Base-by-base conservation (phyloP, 1,140 invertebrate species). In the Hycleus cichorii region DNA sequence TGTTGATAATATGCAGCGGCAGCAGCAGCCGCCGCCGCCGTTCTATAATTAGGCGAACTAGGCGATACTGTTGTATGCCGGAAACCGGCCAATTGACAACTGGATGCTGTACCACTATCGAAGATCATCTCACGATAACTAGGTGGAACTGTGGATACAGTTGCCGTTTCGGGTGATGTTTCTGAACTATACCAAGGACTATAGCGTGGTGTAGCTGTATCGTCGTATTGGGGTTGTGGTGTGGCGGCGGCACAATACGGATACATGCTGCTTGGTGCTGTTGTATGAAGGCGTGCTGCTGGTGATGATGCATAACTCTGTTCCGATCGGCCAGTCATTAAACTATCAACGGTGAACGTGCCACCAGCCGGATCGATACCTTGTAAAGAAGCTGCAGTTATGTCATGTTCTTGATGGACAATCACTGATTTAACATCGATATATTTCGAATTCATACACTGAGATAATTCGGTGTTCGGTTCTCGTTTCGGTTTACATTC, bases 401-500 rank as follows among this genome's bases (percentile, higher is more conserved):
- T 8, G 55, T 76, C 78, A 38, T 64, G 64, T 11, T 78, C 76
- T 44, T 78, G 78, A 61, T 76, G 73, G 3, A 77, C 76, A 18
- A 75, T 69, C 38, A 71, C 69, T 5, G 67, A 71, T 62, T 74
- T 73, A 4, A 62, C 61, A 53, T 72, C 40, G 11, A 10, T 11
- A 32, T 78, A 18, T 46, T 68, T 67, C 12, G 57, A 49, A 52
- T 76, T 77, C 45, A 74, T 73, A 12, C 69, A 73, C 12, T 71
- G 64, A 43, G 61, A 72, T 8, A 75, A 66, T 26, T 85, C 82
- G 9, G 76, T 80, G 25, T 78, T 78, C 0, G 84, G 84, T 59
- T 85, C 84, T 4, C 83, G 70, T 64, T 86, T 87, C 0, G 83
- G 83, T 63, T 80, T 76, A 66, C 81, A 82, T 63, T 82, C 81